Evolutionary conservation across 2,888 invertebrate species (phyloP), one percentile per base, ranked within the genome.

Genomic region (Eretmocerus hayati): DNA sequence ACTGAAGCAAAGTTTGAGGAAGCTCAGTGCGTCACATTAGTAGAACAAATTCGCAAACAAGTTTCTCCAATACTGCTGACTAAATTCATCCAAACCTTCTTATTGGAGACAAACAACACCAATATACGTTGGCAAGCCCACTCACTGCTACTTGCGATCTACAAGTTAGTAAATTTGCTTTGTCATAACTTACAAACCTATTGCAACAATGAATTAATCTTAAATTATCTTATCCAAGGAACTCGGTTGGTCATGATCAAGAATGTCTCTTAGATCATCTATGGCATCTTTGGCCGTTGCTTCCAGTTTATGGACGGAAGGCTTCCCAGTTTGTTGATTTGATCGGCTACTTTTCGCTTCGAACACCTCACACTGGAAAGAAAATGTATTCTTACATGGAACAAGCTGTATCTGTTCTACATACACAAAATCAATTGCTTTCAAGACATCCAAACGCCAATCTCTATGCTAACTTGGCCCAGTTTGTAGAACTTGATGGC

Each of bases 251-350:
- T 44, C 66, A 78, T 1, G 88, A 92, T 59, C 90, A 92, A 64
- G 86, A 89, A 58, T 76, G 78, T 2, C 69, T 96, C 23, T 77
- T 95, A 9, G 87, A 87, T 42, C 75, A 91, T 23, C 74, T 96
- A 63, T 95, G 95, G 95, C 81, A 83, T 38, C 75, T 96, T 56
- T 96, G 95, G 94, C 90, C 91, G 1, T 75, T 87, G 40, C 75
- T 96, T 46, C 90, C 93, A 2, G 83, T 85, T 47, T 93, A 91
- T 67, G 97, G 97, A 0, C 81, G 90, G 2, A 90, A 95, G 71
- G 94, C 95, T 0, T 88, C 92, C 0, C 96, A 97, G 71, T 96
- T 96, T 73, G 94, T 96, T 0, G 97, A 99, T 71, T 78, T 99
- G 0, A 79, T 97, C 5, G 95, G 96, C 0, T 96, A 91, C 72